Conservation (phyloP, 2,888 invertebrate genomes). For the Amphipoea oculea region DNA sequence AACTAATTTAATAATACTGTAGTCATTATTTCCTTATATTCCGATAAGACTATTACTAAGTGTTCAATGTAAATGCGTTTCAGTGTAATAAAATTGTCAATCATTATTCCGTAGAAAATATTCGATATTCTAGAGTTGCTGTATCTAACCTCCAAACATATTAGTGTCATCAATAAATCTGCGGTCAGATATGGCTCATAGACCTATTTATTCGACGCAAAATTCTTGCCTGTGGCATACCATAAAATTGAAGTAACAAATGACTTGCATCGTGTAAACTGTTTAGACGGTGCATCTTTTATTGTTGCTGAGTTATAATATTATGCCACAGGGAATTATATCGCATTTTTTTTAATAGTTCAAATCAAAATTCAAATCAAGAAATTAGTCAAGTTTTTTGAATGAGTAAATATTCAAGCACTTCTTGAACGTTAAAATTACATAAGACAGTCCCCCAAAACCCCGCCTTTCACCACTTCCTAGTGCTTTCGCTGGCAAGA, state of each 20-base stretch:
- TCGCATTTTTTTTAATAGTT: too few relatives aligned
- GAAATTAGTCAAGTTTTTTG: too few relatives aligned
- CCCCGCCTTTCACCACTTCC: too few relatives aligned
- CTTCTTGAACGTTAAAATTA: too few relatives aligned
- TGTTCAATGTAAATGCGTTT: conserved; percentile 34
- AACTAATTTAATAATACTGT: background rate
- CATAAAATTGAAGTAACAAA: background rate
- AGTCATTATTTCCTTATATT: conserved; percentile 17
- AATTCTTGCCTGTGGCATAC: background rate
- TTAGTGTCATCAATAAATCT: conserved; percentile 10
- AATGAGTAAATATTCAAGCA: too few relatives aligned
- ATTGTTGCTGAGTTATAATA: too few relatives aligned
- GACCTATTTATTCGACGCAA: background rate
- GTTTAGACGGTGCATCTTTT: background rate
- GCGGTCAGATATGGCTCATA: conserved; percentile 17
- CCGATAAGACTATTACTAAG: conserved; percentile 32
- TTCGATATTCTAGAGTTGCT: conserved; percentile 9
- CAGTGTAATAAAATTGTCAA: conserved; percentile 23
- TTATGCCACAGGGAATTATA: too few relatives aligned
- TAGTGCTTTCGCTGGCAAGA: too few relatives aligned
- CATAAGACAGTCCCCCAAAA: too few relatives aligned
- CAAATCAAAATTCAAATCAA: too few relatives aligned
- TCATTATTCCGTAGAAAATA: conserved; percentile 3
- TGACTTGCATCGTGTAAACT: background rate
- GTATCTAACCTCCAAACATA: conserved; percentile 49